Percentiles rank a stretch among this genome's conserved stretches.
phyloP scores from a whole-genome alignment of 2,113 vertebrate genomes.

The Melanerpes formicivorus region DNA sequence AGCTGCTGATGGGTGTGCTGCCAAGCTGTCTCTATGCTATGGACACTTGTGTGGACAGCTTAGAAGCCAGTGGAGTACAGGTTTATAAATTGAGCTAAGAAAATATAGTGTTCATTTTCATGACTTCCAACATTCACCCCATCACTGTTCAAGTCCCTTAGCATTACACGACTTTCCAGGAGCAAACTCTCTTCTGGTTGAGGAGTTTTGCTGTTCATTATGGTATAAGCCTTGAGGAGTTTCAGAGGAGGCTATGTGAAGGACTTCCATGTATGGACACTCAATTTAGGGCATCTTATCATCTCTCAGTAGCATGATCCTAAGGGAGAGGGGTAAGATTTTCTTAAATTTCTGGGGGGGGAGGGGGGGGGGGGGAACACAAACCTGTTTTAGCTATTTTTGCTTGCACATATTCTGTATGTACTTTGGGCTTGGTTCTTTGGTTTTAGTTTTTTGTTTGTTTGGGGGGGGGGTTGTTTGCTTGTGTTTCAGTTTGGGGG shows the following conservation, averaged over 20 bases:
- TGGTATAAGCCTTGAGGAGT: neutral
- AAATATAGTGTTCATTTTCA: neutral
- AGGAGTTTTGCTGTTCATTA: neutral
- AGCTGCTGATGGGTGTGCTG: neutral
- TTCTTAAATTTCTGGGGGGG: neutral
- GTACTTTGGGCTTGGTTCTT: neutral
- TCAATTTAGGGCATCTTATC: neutral
- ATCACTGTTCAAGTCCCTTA: neutral
- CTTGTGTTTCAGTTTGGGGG: too few relatives aligned
- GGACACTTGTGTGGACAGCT: neutral
- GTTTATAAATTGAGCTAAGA: neutral
- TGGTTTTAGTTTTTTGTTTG: too few relatives aligned
- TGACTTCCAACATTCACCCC: neutral
- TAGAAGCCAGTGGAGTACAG: neutral
- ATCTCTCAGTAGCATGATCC: neutral
- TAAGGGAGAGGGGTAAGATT: neutral
- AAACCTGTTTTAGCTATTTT: neutral
- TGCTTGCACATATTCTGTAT: neutral
- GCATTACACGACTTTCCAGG: neutral
- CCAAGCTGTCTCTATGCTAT: neutral
- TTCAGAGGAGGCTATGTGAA: neutral
- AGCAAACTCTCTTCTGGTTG: neutral
- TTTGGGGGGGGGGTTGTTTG: too few relatives aligned
- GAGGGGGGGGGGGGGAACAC: too few relatives aligned
- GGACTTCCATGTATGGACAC: rapidly evolving